Evolutionary conservation across 2,113 vertebrate genomes (phyloP).

Genomic region (Serilophus lunatus): DNA sequence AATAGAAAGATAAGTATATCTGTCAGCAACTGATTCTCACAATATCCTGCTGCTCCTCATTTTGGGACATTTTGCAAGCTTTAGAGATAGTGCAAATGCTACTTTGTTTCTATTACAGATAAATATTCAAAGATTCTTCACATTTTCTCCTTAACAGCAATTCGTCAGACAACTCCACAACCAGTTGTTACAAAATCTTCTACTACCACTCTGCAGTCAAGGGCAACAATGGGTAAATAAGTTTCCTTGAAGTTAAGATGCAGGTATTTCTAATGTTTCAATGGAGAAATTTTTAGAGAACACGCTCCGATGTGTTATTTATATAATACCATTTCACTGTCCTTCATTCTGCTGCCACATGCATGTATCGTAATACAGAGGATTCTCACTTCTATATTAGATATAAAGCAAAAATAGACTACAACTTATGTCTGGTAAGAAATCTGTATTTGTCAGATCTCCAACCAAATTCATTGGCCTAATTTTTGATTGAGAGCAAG

Average conservation of each 20-base stretch:
- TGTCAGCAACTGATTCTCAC: neutral
- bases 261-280: neutral
- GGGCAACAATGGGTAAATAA: constrained; percentile 74
- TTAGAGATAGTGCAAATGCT: neutral
- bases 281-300: neutral
- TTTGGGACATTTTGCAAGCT: neutral
- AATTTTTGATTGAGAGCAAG: neutral
- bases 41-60: neutral
- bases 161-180: constrained; percentile 41
- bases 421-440: neutral
- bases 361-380: neutral
- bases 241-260: neutral
- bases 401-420: neutral
- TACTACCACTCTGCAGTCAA: constrained; percentile 34
- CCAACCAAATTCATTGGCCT: neutral
- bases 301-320: neutral
- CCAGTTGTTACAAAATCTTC: constrained; percentile 48
- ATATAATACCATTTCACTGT: neutral
- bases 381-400: neutral
- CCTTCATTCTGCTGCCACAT: neutral
- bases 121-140: constrained; percentile 43
- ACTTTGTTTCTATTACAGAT: neutral
- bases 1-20: neutral
- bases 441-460: neutral
- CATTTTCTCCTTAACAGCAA: constrained; percentile 56